Conservation (phyloP, 2,113 vertebrate species). For the Gasterosteus nipponicus region DNA sequence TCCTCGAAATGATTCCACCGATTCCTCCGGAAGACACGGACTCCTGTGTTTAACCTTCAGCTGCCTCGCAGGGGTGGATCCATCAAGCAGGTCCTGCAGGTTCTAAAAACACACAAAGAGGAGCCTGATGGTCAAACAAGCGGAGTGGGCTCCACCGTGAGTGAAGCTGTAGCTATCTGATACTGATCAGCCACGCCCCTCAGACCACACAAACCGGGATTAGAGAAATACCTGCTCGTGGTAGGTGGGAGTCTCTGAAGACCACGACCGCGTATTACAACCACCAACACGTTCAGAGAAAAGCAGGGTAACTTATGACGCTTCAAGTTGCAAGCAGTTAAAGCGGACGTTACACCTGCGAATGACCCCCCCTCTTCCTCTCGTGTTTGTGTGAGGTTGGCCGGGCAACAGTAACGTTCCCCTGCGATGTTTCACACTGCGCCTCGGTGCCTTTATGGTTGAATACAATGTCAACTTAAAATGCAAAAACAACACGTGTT, state of each 20-base stretch:
- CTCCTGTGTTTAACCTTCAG: slow-evolving; percentile 11
- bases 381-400: slow-evolving; percentile 66
- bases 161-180: slow-evolving; percentile 14
- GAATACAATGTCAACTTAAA: slow-evolving; percentile 19
- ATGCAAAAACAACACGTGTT: too few species aligned
- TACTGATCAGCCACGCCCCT: slow-evolving; percentile 53
- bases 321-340: background rate
- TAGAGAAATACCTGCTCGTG: background rate
- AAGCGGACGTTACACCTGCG: slow-evolving; percentile 61
- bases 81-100: slow-evolving; percentile 65
- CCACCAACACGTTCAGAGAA: slow-evolving; percentile 16
- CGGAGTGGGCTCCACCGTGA: slow-evolving; percentile 15
- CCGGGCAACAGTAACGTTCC: slow-evolving; percentile 60
- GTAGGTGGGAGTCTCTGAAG: background rate
- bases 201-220: slow-evolving; percentile 4
- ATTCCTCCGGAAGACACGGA: slow-evolving; percentile 9
- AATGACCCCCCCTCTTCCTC: slow-evolving; percentile 17
- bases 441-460: slow-evolving; percentile 14
- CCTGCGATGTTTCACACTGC: slow-evolving; percentile 58
- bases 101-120: slow-evolving; percentile 42
- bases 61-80: slow-evolving; percentile 16
- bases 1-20: slow-evolving; percentile 8
- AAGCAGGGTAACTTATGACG: background rate
- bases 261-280: background rate
- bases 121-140: slow-evolving; percentile 33